Base-by-base conservation (phyloP, 2,888 invertebrate genomes). In the Microctonus aethiopoides region DNA sequence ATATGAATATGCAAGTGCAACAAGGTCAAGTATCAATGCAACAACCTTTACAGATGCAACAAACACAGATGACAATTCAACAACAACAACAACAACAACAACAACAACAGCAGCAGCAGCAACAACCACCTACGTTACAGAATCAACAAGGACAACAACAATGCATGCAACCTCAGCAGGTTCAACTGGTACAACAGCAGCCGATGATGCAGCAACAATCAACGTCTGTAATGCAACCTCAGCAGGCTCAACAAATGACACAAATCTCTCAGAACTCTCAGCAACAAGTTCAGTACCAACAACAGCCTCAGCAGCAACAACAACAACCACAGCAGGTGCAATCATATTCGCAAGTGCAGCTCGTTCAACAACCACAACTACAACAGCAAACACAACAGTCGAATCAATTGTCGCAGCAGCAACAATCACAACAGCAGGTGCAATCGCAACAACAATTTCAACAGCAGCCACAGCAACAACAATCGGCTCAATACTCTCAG, bases 101-200 rank as follows among this genome's bases (percentile, higher is more conserved):
- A 29, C 29, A n/a, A n/a, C n/a, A n/a, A n/a, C n/a, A n/a, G 34
- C 80, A 78, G 13, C 81, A 80, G 39, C 76, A 79, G 51, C 70
- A 76, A 57, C 80, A 77, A n/a, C 60, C 76, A 13, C 72, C 73
- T 22, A 75, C 77, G 32, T 68, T 73, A 2, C 77, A 71, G 20
- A 67, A 87, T 68, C 85, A 87, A 67, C 85, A 87, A 77, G 83
- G 86, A 1, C 78, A 81, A 78, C 89, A 87, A 57, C 83, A 83
- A 39, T 81, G 77, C 70, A 69, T 85, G 59, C 84, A 86, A 71
- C 78, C 83, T 0, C 82, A 90, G 86, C 81, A 89, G 76, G 89
- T 87, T 26, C 82, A 90, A 66, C 73, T 85, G 62, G 83, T 84
- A 6, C 85, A 85, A 57, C 85, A 84, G 60, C 90, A 90, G 74